phyloP scores from a whole-genome alignment of 2,113 vertebrate species.

The Zonotrichia leucophrys region DNA sequence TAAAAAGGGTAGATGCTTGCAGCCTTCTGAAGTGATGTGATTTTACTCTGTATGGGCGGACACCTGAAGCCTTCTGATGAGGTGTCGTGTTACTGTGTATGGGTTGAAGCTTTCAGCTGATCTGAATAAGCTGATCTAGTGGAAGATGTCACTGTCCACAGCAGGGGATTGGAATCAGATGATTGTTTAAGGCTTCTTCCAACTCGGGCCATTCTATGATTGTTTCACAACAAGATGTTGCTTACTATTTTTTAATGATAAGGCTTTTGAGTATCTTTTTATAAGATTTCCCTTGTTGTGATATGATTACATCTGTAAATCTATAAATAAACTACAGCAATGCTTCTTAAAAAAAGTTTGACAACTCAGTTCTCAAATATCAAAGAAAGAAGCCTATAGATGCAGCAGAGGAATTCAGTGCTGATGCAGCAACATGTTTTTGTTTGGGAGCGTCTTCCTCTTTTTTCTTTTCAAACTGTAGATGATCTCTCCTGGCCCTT shows the following conservation, averaged over 20 bases:
- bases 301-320: conserved; percentile 60
- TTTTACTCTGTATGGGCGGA: no score
- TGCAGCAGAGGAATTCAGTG: background rate
- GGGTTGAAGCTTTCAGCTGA: no score
- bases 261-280: conserved; percentile 59
- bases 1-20: no score
- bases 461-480: background rate
- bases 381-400: background rate
- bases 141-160: background rate
- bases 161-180: background rate
- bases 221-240: conserved; percentile 21
- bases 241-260: conserved; percentile 51
- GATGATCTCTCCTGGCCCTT: background rate
- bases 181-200: background rate
- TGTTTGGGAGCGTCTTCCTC: background rate
- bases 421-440: background rate
- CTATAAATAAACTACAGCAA: conserved; percentile 32
- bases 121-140: background rate
- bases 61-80: no score
- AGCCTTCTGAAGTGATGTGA: no score
- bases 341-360: background rate
- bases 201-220: background rate
- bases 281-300: conserved; percentile 50
- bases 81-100: no score
- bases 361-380: background rate